Conservation (phyloP, 1,140 invertebrate species). For the Ceratina calcarata region DNA sequence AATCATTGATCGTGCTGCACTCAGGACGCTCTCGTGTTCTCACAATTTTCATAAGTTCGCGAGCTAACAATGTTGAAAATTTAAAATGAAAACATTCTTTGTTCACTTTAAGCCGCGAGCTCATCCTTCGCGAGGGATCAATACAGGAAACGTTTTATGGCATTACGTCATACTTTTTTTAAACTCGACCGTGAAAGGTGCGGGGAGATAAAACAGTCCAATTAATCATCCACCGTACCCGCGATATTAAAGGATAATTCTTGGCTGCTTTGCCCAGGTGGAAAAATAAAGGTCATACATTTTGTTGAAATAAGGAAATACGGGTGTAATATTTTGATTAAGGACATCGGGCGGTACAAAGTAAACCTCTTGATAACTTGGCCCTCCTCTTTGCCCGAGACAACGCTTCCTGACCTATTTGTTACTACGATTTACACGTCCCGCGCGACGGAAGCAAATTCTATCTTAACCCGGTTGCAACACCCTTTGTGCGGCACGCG, state of each 20-base stretch:
- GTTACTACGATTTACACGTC: conserved; percentile 23
- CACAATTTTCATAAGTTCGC: neutral
- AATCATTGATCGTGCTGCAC: neutral
- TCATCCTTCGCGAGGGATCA: no score
- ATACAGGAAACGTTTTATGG: no score
- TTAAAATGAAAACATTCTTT: no score
- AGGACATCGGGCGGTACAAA: neutral
- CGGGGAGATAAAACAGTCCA: neutral
- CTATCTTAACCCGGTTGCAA: conserved; percentile 27
- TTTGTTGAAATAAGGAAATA: neutral
- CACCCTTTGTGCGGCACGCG: conserved; percentile 6
- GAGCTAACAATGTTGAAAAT: neutral
- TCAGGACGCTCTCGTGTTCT: no score
- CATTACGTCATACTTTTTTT: neutral
- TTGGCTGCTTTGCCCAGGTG: no score
- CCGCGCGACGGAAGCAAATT: conserved; percentile 24
- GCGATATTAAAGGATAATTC: neutral
- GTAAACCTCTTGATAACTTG: neutral
- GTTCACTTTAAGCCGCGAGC: no score
- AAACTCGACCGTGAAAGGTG: neutral
- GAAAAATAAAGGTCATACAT: neutral
- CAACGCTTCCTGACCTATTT: conserved; percentile 24
- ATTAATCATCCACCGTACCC: neutral
- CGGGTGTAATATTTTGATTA: neutral
- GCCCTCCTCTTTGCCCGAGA: neutral